Conservation (phyloP, 2,888 invertebrate genomes). For the Plebejus argus region DNA sequence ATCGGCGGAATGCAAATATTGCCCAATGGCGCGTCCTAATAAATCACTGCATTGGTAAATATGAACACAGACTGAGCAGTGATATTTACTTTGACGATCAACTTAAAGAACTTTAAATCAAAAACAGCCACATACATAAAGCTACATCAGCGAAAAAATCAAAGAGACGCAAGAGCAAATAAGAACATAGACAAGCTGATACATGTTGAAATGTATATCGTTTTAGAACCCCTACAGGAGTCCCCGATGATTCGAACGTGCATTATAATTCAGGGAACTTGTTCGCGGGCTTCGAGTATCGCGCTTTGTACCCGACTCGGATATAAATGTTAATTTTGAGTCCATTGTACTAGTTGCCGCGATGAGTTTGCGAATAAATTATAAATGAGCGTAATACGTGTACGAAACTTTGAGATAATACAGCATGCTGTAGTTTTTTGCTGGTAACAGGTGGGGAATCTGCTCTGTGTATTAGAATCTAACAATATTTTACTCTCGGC, state of each 20-base stretch:
- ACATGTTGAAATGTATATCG: conserved; percentile 29
- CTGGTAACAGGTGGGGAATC: not conserved
- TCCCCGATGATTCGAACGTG: conserved; percentile 39
- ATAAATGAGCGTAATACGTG: conserved; percentile 51
- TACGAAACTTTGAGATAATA: conserved; percentile 40
- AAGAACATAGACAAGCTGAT: not conserved
- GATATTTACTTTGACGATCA: no score
- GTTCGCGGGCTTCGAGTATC: conserved; percentile 42
- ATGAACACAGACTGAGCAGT: not conserved
- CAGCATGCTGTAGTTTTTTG: conserved; percentile 28
- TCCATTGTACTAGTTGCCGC: conserved; percentile 54
- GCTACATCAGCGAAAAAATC: not conserved
- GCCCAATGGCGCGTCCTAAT: no score
- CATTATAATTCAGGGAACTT: conserved; percentile 46
- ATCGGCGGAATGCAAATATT: no score
- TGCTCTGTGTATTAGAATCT: not conserved
- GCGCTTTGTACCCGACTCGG: conserved; percentile 41
- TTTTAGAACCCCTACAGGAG: conserved; percentile 35
- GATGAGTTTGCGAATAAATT: conserved; percentile 64
- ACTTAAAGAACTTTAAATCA: no score
- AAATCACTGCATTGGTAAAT: no score
- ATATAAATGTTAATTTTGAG: conserved; percentile 56
- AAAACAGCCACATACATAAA: not conserved
- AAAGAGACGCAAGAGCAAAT: not conserved
- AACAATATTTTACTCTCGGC: not conserved